Conservation (phyloP, 2,113 vertebrate genomes). For the Merops nubicus region DNA sequence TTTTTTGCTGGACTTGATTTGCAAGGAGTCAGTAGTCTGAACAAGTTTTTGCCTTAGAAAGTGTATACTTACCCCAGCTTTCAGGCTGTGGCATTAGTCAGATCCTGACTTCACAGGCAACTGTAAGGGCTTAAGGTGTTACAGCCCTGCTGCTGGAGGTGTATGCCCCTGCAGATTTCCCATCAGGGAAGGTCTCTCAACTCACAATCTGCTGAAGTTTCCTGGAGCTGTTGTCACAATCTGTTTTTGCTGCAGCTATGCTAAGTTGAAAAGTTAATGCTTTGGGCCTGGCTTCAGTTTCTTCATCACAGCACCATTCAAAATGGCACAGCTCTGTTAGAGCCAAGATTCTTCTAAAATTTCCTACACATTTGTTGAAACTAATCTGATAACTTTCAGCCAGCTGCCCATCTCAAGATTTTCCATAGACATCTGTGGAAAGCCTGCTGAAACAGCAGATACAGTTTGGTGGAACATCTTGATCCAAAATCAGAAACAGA, state of each 20-base stretch:
- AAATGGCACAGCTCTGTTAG: not conserved
- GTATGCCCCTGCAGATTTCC: not conserved
- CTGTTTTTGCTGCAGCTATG: not conserved
- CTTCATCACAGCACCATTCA: not conserved
- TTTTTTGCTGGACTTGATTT: not conserved
- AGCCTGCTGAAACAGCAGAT: not conserved
- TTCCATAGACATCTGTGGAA: not conserved
- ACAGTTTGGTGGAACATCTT: not conserved
- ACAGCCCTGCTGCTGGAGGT: not conserved
- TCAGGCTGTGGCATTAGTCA: not conserved
- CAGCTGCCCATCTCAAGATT: not conserved
- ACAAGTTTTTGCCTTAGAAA: not conserved
- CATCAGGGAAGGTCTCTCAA: not conserved
- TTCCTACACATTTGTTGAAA: not conserved
- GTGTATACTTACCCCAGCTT: not conserved
- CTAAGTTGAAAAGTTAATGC: not conserved
- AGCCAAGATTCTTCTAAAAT: not conserved
- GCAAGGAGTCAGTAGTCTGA: not conserved
- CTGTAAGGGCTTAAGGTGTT: not conserved
- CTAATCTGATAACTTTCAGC: not conserved
- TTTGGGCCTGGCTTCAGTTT: not conserved
- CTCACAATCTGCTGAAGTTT: not conserved
- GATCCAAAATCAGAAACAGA: not conserved
- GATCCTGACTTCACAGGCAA: not conserved
- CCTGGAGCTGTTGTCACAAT: not conserved